Conservation (phyloP, 2,113 vertebrate species). For the Poecilia latipinna region DNA sequence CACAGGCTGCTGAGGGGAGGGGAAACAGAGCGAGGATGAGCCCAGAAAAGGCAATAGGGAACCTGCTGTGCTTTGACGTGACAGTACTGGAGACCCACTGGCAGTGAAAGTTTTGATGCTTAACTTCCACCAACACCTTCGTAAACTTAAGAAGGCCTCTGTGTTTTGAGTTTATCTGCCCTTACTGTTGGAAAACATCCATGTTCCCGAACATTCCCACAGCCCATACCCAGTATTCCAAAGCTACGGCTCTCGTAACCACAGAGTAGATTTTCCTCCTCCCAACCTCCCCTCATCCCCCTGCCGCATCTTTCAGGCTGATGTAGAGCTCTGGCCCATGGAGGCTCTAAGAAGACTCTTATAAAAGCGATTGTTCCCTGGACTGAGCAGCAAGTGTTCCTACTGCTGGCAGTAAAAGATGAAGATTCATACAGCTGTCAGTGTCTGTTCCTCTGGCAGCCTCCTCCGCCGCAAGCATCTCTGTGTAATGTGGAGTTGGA, state of each 20-base stretch:
- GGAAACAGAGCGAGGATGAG: slow-evolving; percentile 26
- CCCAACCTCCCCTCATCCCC: too few species aligned
- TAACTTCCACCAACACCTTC: not conserved
- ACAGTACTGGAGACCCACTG: slow-evolving; percentile 36
- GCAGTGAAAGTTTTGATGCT: slow-evolving; percentile 45
- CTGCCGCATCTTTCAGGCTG: slow-evolving; percentile 10
- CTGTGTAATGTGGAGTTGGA: slow-evolving; percentile 1
- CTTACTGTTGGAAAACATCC: slow-evolving; percentile 36
- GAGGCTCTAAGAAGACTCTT: slow-evolving; percentile 26
- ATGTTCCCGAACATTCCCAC: slow-evolving; percentile 41
- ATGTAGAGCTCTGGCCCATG: slow-evolving; percentile 35
- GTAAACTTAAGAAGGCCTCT: not conserved
- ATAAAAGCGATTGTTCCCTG: slow-evolving; percentile 61
- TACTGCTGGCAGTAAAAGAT: slow-evolving; percentile 48
- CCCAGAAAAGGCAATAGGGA: slow-evolving; percentile 67
- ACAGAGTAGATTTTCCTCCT: slow-evolving; percentile 25
- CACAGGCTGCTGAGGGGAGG: slow-evolving; percentile 17
- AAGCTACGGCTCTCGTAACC: slow-evolving; percentile 30
- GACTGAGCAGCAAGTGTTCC: slow-evolving; percentile 42
- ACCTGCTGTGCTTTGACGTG: slow-evolving; percentile 56
- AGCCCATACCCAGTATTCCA: slow-evolving; percentile 39
- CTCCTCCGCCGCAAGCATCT: slow-evolving; percentile 18
- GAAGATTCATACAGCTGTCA: slow-evolving; percentile 54
- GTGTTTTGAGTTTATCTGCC: not conserved
- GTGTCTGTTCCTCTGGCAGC: slow-evolving; percentile 38